Base-by-base conservation (phyloP, 2,888 invertebrate species). In the Sturmia bella region DNA sequence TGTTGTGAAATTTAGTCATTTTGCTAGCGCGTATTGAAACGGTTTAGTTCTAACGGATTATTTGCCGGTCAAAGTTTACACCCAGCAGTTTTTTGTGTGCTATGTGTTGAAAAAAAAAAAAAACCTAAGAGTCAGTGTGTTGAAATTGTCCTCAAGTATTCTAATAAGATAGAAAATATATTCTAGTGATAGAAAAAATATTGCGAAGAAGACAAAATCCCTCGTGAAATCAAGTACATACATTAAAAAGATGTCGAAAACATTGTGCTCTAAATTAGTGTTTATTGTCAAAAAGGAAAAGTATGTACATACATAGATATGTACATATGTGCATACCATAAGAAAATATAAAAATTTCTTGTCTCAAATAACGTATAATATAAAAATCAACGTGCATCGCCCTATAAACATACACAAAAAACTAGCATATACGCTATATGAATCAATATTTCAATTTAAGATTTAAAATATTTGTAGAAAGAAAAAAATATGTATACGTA, bases 1-100 rank as follows among this genome's bases (percentile, higher is more conserved):
- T 59, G 77, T 74, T 81, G 56, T 68, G 48, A 74, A 83, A 84
- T 86, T 87, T 85, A 88, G 88, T 88, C 86, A 86, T 85, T 86
- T 84, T 85, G 85, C 85, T 87, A 86, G 86, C 87, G 87, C 84
- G 84, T 83, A 85, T 86, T 85, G 76, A 70, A 84, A 88, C 86
- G 85, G 89, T 86, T 82, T 48, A 66, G 15, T 32, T 27, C 45
- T 64, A 78, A 78, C 82, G 82, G 82, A 75, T 54, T 48, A 59
- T 43, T 70, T 54, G 50, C 70, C 70, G 82, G 70, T 70, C 41
- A 48, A 48, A 43, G 64, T 45, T 56, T 41, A 32, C 61, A 41
- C 39, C 19, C 64, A 39, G 19, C 43, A 21, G 41, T 70, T 68
- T 80, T 80, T 78, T 57, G 17, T 50, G 12, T 61, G 75, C 66